These are phyloP conservation scores for Orchesella cincta DNA, from an alignment of 1,140 invertebrate species.

Conservation along the genomic window DNA sequence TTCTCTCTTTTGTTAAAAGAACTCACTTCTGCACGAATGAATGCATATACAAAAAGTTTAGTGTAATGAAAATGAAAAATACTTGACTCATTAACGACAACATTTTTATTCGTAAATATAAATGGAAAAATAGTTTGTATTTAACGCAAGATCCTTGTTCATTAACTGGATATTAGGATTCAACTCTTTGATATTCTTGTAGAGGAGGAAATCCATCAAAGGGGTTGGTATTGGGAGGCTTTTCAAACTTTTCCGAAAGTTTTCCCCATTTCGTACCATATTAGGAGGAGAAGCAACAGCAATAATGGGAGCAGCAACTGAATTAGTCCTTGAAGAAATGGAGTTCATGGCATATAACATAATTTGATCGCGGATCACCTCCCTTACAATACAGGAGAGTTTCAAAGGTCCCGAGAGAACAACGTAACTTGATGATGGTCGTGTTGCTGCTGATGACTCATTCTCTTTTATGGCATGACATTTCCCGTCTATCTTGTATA, in stretches of 20 bases:
- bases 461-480: slow-evolving; percentile 22
- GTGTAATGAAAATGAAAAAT: no score
- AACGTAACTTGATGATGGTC: slow-evolving; percentile 4
- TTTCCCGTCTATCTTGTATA: background rate
- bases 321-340: background rate
- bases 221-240: background rate
- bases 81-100: no score
- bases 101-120: no score
- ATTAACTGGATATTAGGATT: background rate
- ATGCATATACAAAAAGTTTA: no score
- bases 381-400: slow-evolving; percentile 7
- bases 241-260: slow-evolving; percentile 18
- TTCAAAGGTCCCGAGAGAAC: slow-evolving; percentile 14
- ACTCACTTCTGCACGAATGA: no score
- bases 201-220: background rate
- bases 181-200: background rate
- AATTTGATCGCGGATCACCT: slow-evolving; percentile 20
- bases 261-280: background rate
- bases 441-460: slow-evolving; percentile 5
- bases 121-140: slow-evolving; percentile 13
- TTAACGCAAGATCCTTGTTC: background rate
- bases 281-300: slow-evolving; percentile 3
- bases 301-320: background rate
- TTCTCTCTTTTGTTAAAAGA: no score
- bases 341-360: background rate